Conservation (phyloP, 92 coral and sea anemone genomes). For the Siderastrea siderea region DNA sequence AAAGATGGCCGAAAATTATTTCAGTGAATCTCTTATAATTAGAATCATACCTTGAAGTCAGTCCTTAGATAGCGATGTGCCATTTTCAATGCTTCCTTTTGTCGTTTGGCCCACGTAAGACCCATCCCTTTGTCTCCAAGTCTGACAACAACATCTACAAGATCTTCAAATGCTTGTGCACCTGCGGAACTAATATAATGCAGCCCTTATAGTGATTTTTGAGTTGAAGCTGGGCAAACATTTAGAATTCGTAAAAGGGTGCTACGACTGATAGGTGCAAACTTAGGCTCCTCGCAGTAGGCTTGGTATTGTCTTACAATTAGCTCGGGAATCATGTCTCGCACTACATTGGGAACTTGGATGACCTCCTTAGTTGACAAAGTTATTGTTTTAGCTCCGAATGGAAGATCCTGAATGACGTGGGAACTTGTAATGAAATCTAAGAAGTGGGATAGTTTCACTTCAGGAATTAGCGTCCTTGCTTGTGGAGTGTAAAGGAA, state of each 20-base stretch:
- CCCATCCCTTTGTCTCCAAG: slow-evolving; percentile 15
- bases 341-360: slow-evolving; percentile 48
- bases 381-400: slow-evolving; percentile 46
- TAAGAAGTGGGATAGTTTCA: slow-evolving; percentile 6
- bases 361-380: slow-evolving; percentile 41
- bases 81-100: slow-evolving; percentile 10
- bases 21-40: too few relatives aligned
- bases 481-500: slow-evolving; percentile 1
- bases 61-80: slow-evolving; percentile 26
- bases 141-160: neutral
- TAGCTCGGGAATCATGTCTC: slow-evolving; percentile 45
- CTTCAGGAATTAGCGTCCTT: slow-evolving; percentile 8
- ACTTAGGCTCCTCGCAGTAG: slow-evolving; percentile 17
- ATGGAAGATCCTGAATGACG: slow-evolving; percentile 49
- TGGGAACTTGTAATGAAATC: slow-evolving; percentile 27
- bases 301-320: slow-evolving; percentile 41
- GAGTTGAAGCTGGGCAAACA: slow-evolving; percentile 23
- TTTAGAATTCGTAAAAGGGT: slow-evolving; percentile 15
- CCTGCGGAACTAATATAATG: slow-evolving; percentile 13
- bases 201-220: slow-evolving; percentile 8
- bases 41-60: slow-evolving; percentile 4
- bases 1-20: too few relatives aligned
- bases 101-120: slow-evolving; percentile 18
- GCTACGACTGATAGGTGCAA: slow-evolving; percentile 15
- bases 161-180: slow-evolving; percentile 28